A percentile compares a stretch with the other conserved stretches of the same genome.
phyloP scores from a whole-genome alignment of 1,140 invertebrate species.

The Brachionus angularis region DNA sequence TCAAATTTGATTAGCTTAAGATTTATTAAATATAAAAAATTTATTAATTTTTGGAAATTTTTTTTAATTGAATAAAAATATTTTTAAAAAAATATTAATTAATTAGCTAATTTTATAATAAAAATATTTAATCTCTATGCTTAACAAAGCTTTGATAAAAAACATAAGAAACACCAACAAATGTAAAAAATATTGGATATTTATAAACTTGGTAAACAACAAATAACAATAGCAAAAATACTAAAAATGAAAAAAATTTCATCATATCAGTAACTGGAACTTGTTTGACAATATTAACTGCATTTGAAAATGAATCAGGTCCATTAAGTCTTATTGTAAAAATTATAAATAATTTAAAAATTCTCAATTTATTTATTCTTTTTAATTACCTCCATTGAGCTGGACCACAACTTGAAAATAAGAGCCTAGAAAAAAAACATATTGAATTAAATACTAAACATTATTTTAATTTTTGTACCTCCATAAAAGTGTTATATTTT shows the following conservation, averaged over 20 bases:
- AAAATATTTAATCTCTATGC: not conserved
- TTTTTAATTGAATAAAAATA: constrained; percentile 6
- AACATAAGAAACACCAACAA: not conserved
- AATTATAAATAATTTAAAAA: too few species aligned
- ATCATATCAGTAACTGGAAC: constrained; percentile 41
- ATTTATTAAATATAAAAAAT: too few species aligned
- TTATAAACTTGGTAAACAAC: not conserved
- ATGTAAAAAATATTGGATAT: constrained; percentile 19
- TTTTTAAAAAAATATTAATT: not conserved
- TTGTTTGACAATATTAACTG: not conserved
- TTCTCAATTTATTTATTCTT: not conserved
- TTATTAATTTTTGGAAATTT: too few species aligned
- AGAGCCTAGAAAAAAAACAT: not conserved
- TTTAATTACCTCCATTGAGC: constrained; percentile 32
- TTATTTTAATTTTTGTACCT: constrained; percentile 46
- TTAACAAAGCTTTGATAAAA: not conserved
- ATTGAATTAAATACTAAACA: not conserved
- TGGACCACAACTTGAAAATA: constrained; percentile 40
- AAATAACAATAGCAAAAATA: constrained; percentile 25
- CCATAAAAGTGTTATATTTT: constrained; percentile 49
- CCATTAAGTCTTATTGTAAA: constrained; percentile 5
- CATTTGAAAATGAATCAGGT: not conserved
- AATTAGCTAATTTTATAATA: not conserved
- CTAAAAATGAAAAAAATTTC: constrained; percentile 39
- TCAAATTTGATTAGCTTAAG: too few species aligned